These are phyloP conservation scores for Zenarchopterus dispar DNA, from an alignment of 2,797 vertebrate species.

Conservation along the genomic window DNA sequence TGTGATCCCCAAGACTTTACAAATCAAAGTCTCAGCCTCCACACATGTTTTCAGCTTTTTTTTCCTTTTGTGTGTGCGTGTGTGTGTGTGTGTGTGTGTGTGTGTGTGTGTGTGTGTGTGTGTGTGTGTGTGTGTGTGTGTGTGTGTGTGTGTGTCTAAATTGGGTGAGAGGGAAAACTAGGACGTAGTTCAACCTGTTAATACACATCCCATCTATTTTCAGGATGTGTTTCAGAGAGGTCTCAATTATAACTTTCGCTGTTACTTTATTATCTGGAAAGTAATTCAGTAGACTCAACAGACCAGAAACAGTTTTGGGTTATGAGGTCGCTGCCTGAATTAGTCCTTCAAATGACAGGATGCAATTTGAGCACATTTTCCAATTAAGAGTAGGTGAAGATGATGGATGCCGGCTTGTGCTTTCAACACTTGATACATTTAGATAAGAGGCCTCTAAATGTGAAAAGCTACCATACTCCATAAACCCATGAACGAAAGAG, in stretches of 20 bases:
- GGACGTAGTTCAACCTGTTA: conserved; percentile 74
- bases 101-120: background rate
- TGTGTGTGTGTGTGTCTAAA: conserved; percentile 45
- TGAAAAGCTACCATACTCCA: conserved; percentile 38
- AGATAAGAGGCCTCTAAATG: conserved; percentile 25
- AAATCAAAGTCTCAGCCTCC: conserved; percentile 75
- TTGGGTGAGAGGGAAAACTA: conserved; percentile 60
- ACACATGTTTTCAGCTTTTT: conserved; percentile 42
- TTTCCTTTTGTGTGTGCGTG: no score
- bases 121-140: conserved; percentile 20
- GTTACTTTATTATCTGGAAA: conserved; percentile 57
- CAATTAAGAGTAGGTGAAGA: conserved; percentile 37
- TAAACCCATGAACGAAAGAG: conserved; percentile 36
- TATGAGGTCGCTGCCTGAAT: conserved; percentile 64
- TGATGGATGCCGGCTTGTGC: conserved; percentile 37
- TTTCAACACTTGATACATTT: conserved; percentile 43
- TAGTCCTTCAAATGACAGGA: conserved; percentile 48
- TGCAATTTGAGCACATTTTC: conserved; percentile 44
- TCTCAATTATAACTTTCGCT: conserved; percentile 66
- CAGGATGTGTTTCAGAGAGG: conserved; percentile 30
- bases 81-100: conserved; percentile 4
- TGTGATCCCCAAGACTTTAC: conserved; percentile 71
- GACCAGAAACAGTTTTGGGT: conserved; percentile 64
- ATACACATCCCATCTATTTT: conserved; percentile 68
- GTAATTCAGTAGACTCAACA: conserved; percentile 53